Evolutionary conservation across 2,888 invertebrate species (phyloP), one percentile per base, ranked within the genome.

Genomic region (Clanis bilineata): DNA sequence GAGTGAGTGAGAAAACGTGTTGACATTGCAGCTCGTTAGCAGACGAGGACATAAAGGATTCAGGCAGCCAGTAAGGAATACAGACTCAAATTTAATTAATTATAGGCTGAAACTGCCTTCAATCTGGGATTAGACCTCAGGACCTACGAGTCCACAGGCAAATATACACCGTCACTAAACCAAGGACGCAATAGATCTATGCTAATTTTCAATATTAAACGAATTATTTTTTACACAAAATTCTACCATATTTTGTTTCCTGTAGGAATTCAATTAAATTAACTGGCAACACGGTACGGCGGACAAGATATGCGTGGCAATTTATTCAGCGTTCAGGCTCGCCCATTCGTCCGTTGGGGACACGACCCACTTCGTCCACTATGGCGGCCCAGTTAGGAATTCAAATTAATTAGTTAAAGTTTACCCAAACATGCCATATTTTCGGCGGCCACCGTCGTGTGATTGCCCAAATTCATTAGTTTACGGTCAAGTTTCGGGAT

Each of bases 311-410:
- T 51, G 6, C 58, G 38, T 18, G 58, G 15, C 38, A 36, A 21
- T 51, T 22, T 58, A 58, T 47, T 36, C 28, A 10, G 39, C 39
- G 51, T 25, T 10, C 32, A 36, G 51, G 38, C 47, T 18, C 25
- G 25, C 39, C 58, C 58, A 58, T 58, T 51, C 51, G 21, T n/a
- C 51, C 39, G 38, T 28, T 39, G 25, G 58, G 58, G 58, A 58
- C 39, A 18, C 39, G 58, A 58, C 58, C 58, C 39, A 47, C 45
- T 58, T 58, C 38, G 15, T 38, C 25, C 38, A 28, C 39, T 38
- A 39, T 58, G 51, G 18, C 28, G 47, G 47, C 23, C 15, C 25
- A 7, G 58, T 58, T 51, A 51, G 47, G 47, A 45, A 58, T 58
- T 28, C 23, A 58, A 39, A 41, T 41, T 56, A 56, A 28, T 36